Percentiles rank a stretch among this genome's conserved stretches.
Evolutionary conservation across 2,113 vertebrate species (phyloP).

Genomic region (Osmerus mordax): DNA sequence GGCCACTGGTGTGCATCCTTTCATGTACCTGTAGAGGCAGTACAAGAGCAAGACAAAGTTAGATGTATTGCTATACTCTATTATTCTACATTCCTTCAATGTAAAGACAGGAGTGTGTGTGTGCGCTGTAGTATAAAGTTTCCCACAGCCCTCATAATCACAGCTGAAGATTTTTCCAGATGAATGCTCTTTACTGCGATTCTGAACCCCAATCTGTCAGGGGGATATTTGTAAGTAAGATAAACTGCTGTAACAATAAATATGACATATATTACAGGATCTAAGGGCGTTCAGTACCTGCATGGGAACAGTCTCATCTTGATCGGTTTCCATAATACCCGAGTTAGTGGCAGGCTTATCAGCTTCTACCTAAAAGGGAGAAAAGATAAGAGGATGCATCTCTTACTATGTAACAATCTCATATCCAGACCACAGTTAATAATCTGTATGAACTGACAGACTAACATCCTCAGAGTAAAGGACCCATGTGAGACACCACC

Average conservation of each 20-base stretch:
- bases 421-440: not conserved
- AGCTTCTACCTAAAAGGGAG: conserved; percentile 79
- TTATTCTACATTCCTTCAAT: not conserved
- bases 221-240: not conserved
- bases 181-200: conserved; percentile 73
- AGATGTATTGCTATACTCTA: not conserved
- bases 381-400: conserved; percentile 24
- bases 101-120: not conserved
- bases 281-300: conserved; percentile 50
- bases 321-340: conserved; percentile 81
- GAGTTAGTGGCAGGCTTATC: conserved; percentile 76
- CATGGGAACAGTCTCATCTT: conserved; percentile 92
- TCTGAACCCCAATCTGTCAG: conserved; percentile 89
- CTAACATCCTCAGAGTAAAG: not conserved
- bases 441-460: not conserved
- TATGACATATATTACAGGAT: not conserved
- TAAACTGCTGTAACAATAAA: not conserved
- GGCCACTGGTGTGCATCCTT: conserved; percentile 94
- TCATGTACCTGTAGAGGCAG: conserved; percentile 85
- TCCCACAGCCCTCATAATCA: conserved; percentile 95
- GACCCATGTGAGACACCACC: conserved; percentile 58
- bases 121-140: conserved; percentile 93
- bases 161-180: conserved; percentile 92
- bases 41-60: conserved; percentile 16
- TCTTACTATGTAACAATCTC: not conserved